Base-by-base conservation (phyloP, 2,888 invertebrate species). In the Protophormia terraenovae region DNA sequence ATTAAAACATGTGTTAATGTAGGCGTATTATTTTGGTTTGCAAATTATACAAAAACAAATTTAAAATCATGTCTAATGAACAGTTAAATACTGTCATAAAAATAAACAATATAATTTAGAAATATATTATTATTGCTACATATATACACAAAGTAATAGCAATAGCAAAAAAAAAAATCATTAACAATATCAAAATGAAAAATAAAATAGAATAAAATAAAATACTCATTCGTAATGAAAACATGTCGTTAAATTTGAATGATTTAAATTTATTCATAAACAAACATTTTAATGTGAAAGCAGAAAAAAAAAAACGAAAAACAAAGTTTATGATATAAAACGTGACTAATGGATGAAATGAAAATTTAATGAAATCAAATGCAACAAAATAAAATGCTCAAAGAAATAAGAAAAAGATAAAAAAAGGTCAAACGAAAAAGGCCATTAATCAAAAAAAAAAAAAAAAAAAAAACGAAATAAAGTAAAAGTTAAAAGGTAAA, bases 81-180 rank as follows among this genome's bases (percentile, higher is more conserved):
- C 77, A 77, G 41, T 32, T 58, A 77, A 77, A 67, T 67, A 19
- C 32, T 77, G 58, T 24, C 67, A 77, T 32, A 67, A 67, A 77
- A 77, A 55, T 32, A 32, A 67, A 58, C 50, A 35, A 64, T 50
- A 38, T 16, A 16, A 47, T 24, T 35, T 41, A 19, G 22, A 24
- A 24, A 38, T 38, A 50, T 47, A 19, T 47, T 47, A 19, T 50
- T 22, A 3, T 22, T n/a, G n/a, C 1, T 1, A 38, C n/a, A n/a
- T n/a, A n/a, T n/a, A n/a, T n/a, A n/a, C n/a, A n/a, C n/a, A n/a
- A n/a, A n/a, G n/a, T n/a, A n/a, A n/a, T n/a, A n/a, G n/a, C n/a
- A n/a, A n/a, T n/a, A n/a, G n/a, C n/a, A 38, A 38, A 38, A 38
- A 38, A 47, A 16, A 19, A 8, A 6, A 1, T 12, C 6, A 7